Evolutionary conservation across 1,140 invertebrate genomes (phyloP), one percentile per base, ranked within the genome.

Genomic region (Trachymyrmex septentrionalis): DNA sequence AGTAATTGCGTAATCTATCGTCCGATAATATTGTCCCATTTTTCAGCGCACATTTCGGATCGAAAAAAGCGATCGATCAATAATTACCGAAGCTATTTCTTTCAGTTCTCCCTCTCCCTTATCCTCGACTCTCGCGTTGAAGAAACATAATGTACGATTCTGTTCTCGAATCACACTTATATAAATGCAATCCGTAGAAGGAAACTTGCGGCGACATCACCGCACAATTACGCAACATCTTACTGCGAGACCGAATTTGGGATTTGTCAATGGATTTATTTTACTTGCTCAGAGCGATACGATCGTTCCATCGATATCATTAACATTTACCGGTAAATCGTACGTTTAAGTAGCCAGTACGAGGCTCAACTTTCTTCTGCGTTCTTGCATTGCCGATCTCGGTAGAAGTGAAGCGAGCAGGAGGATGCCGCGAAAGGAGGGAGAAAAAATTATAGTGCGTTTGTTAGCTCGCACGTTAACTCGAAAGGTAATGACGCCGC

Each of bases 211-310:
- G 72, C 50, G 82, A 87, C 69, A 86, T 81, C 34, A 80, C 55
- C 30, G 48, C 4, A 14, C 48, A 55, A 57, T 80, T 71, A 67
- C 44, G 16, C n/a, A 69, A 69, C n/a, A 69, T 81, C 38, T 44
- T 30, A 21, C 27, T 10, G 27, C n/a, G 24, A 24, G 21, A 72
- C 85, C 88, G 72, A 90, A 90, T 90, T 90, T 90, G 88, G 88
- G 19, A 86, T 50, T 78, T 69, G 73, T 63, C 44, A 86, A 89
- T 81, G 69, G 38, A 55, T 81, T 76, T 82, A 73, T 59, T 59
- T 24, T 59, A 38, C 48, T 48, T 71, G 50, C n/a, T 86, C 19
- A 16, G 12, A 14, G n/a, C 48, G 34, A 57, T 30, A 34, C 24
- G 34, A 50, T 66, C 67, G n/a, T 80, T 81, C 73, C 76, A 50